Evolutionary conservation across 2,888 invertebrate genomes (phyloP).

Genomic region (Iselma pallidipennis): DNA sequence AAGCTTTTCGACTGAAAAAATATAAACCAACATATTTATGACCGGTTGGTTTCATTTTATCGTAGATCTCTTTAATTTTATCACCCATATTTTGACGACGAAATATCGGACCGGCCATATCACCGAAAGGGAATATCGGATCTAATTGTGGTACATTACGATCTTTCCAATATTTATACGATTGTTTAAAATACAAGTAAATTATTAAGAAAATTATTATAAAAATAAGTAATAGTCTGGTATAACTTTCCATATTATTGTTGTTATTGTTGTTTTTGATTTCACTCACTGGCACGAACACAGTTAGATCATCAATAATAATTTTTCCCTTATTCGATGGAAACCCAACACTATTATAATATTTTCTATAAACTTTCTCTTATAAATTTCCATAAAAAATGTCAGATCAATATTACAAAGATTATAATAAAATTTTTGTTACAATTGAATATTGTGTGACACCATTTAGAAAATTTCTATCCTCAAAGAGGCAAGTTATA

Average conservation of each 20-base stretch:
- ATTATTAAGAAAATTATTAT: conserved; percentile 18
- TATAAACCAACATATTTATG: conserved; percentile 63
- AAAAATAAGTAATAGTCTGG: background rate
- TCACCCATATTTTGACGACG: conserved; percentile 65
- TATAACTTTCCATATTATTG: background rate
- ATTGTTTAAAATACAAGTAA: conserved; percentile 52
- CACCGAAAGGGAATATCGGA: conserved; percentile 68
- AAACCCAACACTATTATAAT: too few species aligned
- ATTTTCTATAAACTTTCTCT: background rate
- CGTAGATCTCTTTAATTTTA: conserved; percentile 64
- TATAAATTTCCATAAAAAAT: too few species aligned
- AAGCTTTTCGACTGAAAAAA: conserved; percentile 64
- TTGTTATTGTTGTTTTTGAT: conserved; percentile 3
- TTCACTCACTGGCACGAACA: conserved; percentile 2
- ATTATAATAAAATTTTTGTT: conserved; percentile 14
- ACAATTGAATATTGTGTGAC: conserved; percentile 1
- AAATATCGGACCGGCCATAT: conserved; percentile 61
- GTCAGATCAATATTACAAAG: too few species aligned
- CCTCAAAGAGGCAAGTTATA: conserved; percentile 8
- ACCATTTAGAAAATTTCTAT: conserved; percentile 9
- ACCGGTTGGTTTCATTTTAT: conserved; percentile 54
- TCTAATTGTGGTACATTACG: conserved; percentile 61
- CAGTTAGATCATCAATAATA: too few species aligned
- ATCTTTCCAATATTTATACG: conserved; percentile 64
- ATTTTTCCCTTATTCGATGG: too few species aligned